phyloP scores from a whole-genome alignment of 2,113 vertebrate species.

The Rhinopomastus cyanomelas region DNA sequence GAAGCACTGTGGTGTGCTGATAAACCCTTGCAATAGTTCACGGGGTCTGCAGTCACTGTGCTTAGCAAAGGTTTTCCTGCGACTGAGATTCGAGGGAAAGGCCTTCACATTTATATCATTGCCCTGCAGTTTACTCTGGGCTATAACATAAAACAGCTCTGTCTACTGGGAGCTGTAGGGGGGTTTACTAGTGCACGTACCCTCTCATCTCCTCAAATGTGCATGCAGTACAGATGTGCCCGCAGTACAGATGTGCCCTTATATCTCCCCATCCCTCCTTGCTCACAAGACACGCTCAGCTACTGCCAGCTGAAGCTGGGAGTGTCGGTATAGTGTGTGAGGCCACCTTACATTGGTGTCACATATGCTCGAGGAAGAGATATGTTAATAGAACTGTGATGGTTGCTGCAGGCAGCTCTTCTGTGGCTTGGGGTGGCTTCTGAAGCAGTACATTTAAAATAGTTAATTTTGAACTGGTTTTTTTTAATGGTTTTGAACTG shows the following conservation, averaged over 20 bases:
- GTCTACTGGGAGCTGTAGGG: background rate
- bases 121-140: slow-evolving; percentile 15
- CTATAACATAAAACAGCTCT: slow-evolving; percentile 15
- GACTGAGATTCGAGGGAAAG: slow-evolving; percentile 47
- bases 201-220: background rate
- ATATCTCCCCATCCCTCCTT: background rate
- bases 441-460: background rate
- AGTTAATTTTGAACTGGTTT: background rate
- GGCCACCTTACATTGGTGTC: slow-evolving; percentile 2
- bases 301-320: background rate
- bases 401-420: background rate
- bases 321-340: background rate
- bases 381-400: background rate
- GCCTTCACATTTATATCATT: slow-evolving; percentile 6
- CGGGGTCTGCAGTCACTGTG: slow-evolving; percentile 17
- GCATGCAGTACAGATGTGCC: fast-evolving
- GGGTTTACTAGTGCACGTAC: background rate
- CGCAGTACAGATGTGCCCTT: fast-evolving
- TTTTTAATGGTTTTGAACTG: background rate
- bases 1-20: slow-evolving; percentile 46
- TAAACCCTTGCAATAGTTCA: slow-evolving; percentile 46
- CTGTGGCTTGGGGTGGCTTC: background rate
- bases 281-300: background rate
- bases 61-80: slow-evolving; percentile 60
- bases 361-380: background rate